Evolutionary conservation across 2,113 vertebrate species (phyloP).

Genomic region (Lonchura striata): DNA sequence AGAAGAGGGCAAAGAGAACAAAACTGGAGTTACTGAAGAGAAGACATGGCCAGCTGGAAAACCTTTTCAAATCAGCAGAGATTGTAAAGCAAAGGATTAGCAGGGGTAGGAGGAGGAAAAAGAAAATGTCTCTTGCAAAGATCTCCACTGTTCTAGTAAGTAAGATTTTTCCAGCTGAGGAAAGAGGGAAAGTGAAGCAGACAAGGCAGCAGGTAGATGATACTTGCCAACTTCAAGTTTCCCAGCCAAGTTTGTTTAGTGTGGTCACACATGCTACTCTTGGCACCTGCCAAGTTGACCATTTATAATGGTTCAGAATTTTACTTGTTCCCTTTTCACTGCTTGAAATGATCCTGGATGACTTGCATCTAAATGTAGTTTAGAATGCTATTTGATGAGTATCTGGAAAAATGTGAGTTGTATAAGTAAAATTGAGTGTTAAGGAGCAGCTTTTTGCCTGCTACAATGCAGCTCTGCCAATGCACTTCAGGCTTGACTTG

Average conservation of each 20-base stretch:
- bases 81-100: neutral
- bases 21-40: neutral
- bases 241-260: conserved; percentile 32
- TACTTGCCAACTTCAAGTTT: conserved; percentile 20
- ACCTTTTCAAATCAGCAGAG: neutral
- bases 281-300: conserved; percentile 9
- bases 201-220: conserved; percentile 42
- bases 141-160: neutral
- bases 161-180: conserved; percentile 37
- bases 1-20: neutral
- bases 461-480: neutral
- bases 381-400: neutral
- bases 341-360: neutral
- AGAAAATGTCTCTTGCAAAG: neutral
- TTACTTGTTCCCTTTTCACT: neutral
- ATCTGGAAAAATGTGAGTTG: neutral
- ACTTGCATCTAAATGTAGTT: neutral
- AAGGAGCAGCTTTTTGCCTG: neutral
- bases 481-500: conserved; percentile 35
- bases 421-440: neutral
- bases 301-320: neutral
- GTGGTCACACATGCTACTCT: neutral
- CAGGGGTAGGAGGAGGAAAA: neutral
- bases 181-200: conserved; percentile 23
- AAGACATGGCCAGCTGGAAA: neutral